These are phyloP conservation scores for Adela reaumurella DNA, from an alignment of 2,888 invertebrate species.

Conservation along the genomic window DNA sequence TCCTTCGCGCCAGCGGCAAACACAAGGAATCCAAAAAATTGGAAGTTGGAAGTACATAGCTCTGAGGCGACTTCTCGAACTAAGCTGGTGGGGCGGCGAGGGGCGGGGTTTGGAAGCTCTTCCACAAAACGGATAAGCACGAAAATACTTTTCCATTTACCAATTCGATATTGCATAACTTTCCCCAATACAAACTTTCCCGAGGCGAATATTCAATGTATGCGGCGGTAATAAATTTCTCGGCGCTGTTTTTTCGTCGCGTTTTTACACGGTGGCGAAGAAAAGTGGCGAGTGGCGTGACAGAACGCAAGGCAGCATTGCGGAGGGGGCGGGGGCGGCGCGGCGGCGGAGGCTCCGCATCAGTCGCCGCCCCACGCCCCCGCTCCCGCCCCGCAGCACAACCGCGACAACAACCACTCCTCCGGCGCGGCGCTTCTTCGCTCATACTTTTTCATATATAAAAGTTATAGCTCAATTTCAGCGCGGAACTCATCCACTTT, in stretches of 20 bases:
- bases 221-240: background rate
- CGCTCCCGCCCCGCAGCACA: too few relatives aligned
- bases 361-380: too few relatives aligned
- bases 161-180: background rate
- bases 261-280: background rate
- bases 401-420: too few relatives aligned
- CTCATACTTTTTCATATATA: too few relatives aligned
- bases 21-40: background rate
- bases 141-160: background rate
- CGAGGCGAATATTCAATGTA: background rate
- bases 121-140: background rate
- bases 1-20: background rate
- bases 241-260: background rate
- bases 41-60: too few relatives aligned
- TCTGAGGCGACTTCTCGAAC: background rate
- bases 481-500: too few relatives aligned
- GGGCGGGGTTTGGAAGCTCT: too few relatives aligned
- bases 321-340: too few relatives aligned
- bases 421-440: too few relatives aligned
- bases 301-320: background rate
- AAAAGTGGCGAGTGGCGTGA: background rate
- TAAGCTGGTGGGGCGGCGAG: background rate
- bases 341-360: too few relatives aligned
- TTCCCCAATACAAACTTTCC: background rate
- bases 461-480: too few relatives aligned